Evolutionary conservation across 2,888 invertebrate species (phyloP), one percentile per base, ranked within the genome.

Genomic region (Meteorus cinctellus): DNA sequence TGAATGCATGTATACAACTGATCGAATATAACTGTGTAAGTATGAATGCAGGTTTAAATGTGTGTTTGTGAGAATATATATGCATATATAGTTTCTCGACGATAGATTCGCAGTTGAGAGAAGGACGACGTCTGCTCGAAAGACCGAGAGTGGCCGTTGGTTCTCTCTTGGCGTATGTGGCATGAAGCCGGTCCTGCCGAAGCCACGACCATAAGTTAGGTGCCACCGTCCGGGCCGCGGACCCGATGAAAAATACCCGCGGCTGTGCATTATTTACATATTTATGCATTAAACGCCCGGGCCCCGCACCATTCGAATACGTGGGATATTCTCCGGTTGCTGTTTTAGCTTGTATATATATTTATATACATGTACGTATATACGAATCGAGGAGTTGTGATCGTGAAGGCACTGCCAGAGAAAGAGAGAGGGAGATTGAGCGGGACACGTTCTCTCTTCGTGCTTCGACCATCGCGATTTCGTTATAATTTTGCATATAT

Each of bases 191-290:
- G 75, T 84, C 84, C 83, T 82, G 84, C 80, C 81, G 78, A 78
- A 80, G 80, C 82, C 82, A 82, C 82, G 82, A 84, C 85, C 86
- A 87, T 87, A 87, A 87, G 86, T 87, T 85, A 86, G 84, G 83
- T 83, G 85, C 84, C 84, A 85, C 83, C 81, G 84, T 82, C 80
- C 73, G 81, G 74, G 72, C 70, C 73, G 73, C 84, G 78, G 81
- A 81, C 83, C 81, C 84, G 84, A 86, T 85, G 86, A 86, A 83
- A 86, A 85, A 87, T 86, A 85, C 81, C 78, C 84, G 81, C 81
- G 80, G 82, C 84, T 78, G 82, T 81, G 83, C 86, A 83, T 86
- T 86, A 86, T 86, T 86, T 86, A 86, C 86, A 86, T 86, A 86
- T 86, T 86, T 86, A 86, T 86, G 84, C 84, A 85, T 86, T 85